Base-by-base conservation (phyloP, 2,797 vertebrate species). In the Avahi laniger region DNA sequence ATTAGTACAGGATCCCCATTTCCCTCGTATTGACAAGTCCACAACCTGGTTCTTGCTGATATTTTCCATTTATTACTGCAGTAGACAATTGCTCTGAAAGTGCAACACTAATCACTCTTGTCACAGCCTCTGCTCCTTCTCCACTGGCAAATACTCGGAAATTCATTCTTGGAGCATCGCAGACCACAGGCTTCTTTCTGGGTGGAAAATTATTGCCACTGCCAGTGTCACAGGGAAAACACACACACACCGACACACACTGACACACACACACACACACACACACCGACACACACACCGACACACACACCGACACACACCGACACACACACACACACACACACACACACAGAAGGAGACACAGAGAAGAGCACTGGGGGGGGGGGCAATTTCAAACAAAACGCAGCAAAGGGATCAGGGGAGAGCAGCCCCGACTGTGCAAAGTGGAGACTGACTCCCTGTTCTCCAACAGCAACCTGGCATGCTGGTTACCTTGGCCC, bases 21-120 rank as follows among this genome's bases (percentile, higher is more conserved):
- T 18, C 93, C 95, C 63, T 6, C 5, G 33, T 1, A 95, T 35
- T 14, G 59, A 97, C 81, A 79, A 89, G 93, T n/a, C 89, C 89
- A 79, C 89, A 76, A 2, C 33, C 76, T 4, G 35, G 89, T n/a
- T 83, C 72, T 93, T 50, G 92, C 82, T 11, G 86, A 73, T 35
- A 78, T 46, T 76, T 86, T 96, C 91, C 89, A 57, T 97, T 98
- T 97, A 97, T 98, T 98, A 85, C 96, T 8, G 93, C 97, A 97
- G 97, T 48, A 94, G 96, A 95, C 87, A 93, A 57, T 13, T 33
- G 94, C 85, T 94, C 90, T 65, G 38, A 97, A 97, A 97, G 97
- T 95, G 97, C 97, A 91, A 89, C 61, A n/a, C 85, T 5, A 18
- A 30, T 9, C 67, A 65, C 73, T 80, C 65, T 73, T 11, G 72